Percentiles rank a stretch among this genome's conserved stretches.
Conservation (phyloP, 2,888 invertebrate species). For the Tortrix viridana region DNA sequence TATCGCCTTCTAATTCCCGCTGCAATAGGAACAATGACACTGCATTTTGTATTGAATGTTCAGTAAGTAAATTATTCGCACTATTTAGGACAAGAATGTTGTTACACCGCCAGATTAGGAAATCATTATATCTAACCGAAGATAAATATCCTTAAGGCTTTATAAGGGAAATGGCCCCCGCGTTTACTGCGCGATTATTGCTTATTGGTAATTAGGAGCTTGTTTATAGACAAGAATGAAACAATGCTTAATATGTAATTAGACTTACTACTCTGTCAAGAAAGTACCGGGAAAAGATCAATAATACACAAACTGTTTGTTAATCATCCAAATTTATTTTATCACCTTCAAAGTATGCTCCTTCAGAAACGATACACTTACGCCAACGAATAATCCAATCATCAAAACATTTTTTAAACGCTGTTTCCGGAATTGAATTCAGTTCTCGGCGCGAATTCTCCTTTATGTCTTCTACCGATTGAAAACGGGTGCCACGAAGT, state of each 20-base stretch:
- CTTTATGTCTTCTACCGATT: no score
- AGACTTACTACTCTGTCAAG: no score
- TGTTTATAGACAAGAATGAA: slow-evolving; percentile 13
- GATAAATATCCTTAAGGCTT: slow-evolving; percentile 61
- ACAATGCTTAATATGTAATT: slow-evolving; percentile 7
- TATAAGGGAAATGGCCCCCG: slow-evolving; percentile 51
- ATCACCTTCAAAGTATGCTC: no score
- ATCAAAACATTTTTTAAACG: no score
- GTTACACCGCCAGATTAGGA: slow-evolving; percentile 70
- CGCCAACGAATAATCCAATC: no score
- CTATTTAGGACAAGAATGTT: slow-evolving; percentile 68
- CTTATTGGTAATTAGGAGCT: slow-evolving; percentile 26
- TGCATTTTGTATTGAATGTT: slow-evolving; percentile 42
- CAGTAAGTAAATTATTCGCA: slow-evolving; percentile 49
- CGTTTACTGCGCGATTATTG: slow-evolving; percentile 10
- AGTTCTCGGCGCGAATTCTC: no score
- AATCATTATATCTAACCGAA: slow-evolving; percentile 74
- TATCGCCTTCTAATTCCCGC: background rate
- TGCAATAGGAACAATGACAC: slow-evolving; percentile 19
- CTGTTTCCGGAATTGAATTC: no score
- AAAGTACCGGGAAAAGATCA: no score
- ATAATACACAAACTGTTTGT: no score
- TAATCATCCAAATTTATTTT: no score
- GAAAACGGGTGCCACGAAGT: no score
- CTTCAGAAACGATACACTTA: no score